These are phyloP conservation scores for Oncorhynchus keta DNA, from an alignment of 2,113 vertebrate genomes.

Conservation along the genomic window DNA sequence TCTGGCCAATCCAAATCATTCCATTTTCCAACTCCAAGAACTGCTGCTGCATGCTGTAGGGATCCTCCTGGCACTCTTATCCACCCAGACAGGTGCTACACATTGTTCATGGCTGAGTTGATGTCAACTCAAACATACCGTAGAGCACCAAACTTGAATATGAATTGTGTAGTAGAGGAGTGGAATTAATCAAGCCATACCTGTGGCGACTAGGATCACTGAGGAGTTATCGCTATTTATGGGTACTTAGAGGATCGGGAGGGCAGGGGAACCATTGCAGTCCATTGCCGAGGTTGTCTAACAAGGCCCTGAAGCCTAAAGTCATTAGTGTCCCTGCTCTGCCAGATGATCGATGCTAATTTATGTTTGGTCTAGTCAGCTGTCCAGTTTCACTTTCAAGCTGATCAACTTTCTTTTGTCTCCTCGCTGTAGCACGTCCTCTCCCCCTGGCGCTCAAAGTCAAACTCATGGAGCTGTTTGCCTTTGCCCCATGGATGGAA, in stretches of 20 bases:
- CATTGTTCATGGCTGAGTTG: neutral
- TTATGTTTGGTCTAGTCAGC: conserved; percentile 57
- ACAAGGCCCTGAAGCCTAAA: conserved; percentile 62
- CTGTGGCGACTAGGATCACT: conserved; percentile 9
- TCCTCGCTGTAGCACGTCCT: conserved; percentile 2
- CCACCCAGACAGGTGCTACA: neutral
- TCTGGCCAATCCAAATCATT: neutral
- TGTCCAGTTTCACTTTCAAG: conserved; percentile 54
- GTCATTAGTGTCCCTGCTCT: conserved; percentile 57
- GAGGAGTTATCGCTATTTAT: conserved; percentile 32
- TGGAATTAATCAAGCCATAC: too few species aligned
- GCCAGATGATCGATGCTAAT: conserved; percentile 66
- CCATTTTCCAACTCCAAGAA: neutral
- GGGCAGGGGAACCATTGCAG: conserved; percentile 42
- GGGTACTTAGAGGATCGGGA: conserved; percentile 26
- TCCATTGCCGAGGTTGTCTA: conserved; percentile 43
- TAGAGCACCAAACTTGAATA: neutral
- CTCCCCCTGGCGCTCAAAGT: conserved; percentile 48
- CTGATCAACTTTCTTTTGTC: conserved; percentile 54
- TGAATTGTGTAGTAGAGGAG: too few species aligned
- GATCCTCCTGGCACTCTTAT: neutral
- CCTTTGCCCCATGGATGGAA: neutral
- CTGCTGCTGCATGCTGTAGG: neutral
- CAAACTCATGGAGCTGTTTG: conserved; percentile 15
- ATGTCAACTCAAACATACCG: neutral